A percentile compares a stretch with the other conserved stretches of the same genome.
phyloP scores from a whole-genome alignment of 2,113 vertebrate species.

The Epinephelus moara region DNA sequence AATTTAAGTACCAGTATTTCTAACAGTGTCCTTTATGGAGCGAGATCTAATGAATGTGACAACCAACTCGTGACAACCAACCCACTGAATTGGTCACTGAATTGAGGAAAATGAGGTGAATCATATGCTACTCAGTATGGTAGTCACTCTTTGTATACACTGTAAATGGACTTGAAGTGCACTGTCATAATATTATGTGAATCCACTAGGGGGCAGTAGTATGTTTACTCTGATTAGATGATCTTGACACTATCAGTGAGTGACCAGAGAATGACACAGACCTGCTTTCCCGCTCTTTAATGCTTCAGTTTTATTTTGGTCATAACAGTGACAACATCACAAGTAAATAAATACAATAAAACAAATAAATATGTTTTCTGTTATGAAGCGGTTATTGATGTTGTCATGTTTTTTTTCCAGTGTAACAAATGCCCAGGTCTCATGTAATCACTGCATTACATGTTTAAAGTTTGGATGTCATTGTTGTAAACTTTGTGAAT shows the following conservation, averaged over 20 bases:
- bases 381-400: slow-evolving; percentile 21
- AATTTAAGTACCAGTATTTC: no score
- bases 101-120: not conserved
- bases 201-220: slow-evolving; percentile 74
- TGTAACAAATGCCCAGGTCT: slow-evolving; percentile 10
- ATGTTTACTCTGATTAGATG: slow-evolving; percentile 32
- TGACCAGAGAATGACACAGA: slow-evolving; percentile 26
- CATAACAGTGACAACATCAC: slow-evolving; percentile 31
- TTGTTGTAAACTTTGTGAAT: not conserved
- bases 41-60: no score
- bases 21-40: no score
- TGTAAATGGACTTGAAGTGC: not conserved
- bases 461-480: slow-evolving; percentile 14
- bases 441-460: not conserved
- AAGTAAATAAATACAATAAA: slow-evolving; percentile 5
- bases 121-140: not conserved
- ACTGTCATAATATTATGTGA: not conserved
- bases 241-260: slow-evolving; percentile 13
- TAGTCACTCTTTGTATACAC: not conserved
- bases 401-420: not conserved
- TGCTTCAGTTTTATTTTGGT: slow-evolving; percentile 17
- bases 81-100: not conserved
- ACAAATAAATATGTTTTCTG: slow-evolving; percentile 33
- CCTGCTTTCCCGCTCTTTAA: not conserved
- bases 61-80: no score